A percentile compares a stretch with the other conserved stretches of the same genome.
Conservation (phyloP, 92 coral and sea anemone species). For the Porites divaricata region DNA sequence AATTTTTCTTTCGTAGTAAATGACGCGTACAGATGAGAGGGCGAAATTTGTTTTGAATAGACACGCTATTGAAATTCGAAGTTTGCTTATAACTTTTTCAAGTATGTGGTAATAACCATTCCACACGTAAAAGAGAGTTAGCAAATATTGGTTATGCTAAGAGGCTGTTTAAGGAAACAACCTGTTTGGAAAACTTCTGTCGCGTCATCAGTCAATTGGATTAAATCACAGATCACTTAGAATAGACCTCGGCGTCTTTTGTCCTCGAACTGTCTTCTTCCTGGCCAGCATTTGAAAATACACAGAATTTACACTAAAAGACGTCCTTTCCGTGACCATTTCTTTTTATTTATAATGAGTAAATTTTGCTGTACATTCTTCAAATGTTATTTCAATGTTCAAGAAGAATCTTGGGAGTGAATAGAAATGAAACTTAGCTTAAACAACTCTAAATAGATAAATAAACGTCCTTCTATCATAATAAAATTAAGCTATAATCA, state of each 20-base stretch:
- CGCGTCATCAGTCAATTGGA: too few species aligned
- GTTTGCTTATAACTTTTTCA: background rate
- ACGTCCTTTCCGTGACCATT: background rate
- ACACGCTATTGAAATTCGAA: too few species aligned
- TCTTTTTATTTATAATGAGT: background rate
- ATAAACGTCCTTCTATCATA: background rate
- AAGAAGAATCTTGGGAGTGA: background rate
- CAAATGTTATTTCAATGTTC: background rate
- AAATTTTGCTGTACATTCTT: background rate
- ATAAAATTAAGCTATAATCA: background rate
- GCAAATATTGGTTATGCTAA: too few species aligned
- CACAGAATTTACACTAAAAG: background rate
- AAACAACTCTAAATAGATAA: background rate
- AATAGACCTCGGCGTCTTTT: too few species aligned
- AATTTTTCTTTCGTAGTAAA: background rate
- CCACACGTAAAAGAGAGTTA: too few species aligned
- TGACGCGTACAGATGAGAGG: background rate
- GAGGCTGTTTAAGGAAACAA: too few species aligned
- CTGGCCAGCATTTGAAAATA: too few species aligned
- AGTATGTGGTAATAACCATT: too few species aligned
- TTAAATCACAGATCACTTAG: too few species aligned
- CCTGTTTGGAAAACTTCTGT: too few species aligned
- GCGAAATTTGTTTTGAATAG: background rate
- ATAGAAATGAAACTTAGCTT: background rate
- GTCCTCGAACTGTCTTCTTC: too few species aligned